Evolutionary conservation across 2,888 invertebrate genomes (phyloP), one percentile per base, ranked within the genome.

Genomic region (Folsomia candida): DNA sequence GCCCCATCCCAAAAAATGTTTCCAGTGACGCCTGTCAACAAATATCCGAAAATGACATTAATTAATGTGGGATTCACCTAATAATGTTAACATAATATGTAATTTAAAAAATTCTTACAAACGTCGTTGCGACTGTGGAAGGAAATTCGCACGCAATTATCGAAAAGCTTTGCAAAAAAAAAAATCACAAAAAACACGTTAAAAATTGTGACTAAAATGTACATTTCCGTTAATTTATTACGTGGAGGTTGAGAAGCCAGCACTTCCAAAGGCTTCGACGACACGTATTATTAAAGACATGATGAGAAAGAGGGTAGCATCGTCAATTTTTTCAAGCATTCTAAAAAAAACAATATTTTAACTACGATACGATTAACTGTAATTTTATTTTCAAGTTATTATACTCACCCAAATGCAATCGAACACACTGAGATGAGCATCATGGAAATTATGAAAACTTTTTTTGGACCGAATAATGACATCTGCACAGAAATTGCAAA

Each of bases 131-230:
- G 0, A 93, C 89, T 81, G 91, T 91, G 75, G 93, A 87, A 0
- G 93, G 92, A 84, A 94, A 94, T 84, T 93, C 92, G 82, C 90
- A 90, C 54, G 93, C 93, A 76, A 92, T 91, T 79, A 93, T 91
- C 1, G 92, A 91, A 82, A 93, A 94, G 47, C 14, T n/a, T n/a
- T n/a, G n/a, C n/a, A n/a, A n/a, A n/a, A n/a, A n/a, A n/a, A n/a
- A n/a, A n/a, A n/a, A n/a, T n/a, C n/a, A n/a, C n/a, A n/a, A n/a
- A n/a, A n/a, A n/a, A n/a, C n/a, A n/a, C n/a, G n/a, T n/a, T n/a
- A n/a, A n/a, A n/a, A n/a, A n/a, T n/a, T n/a, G n/a, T n/a, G n/a
- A n/a, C n/a, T n/a, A n/a, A n/a, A n/a, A n/a, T n/a, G n/a, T n/a
- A n/a, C n/a, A n/a, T n/a, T n/a, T n/a, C n/a, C n/a, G n/a, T n/a